Base-by-base conservation (phyloP, 2,888 invertebrate genomes). In the Cerastis rubricosa region DNA sequence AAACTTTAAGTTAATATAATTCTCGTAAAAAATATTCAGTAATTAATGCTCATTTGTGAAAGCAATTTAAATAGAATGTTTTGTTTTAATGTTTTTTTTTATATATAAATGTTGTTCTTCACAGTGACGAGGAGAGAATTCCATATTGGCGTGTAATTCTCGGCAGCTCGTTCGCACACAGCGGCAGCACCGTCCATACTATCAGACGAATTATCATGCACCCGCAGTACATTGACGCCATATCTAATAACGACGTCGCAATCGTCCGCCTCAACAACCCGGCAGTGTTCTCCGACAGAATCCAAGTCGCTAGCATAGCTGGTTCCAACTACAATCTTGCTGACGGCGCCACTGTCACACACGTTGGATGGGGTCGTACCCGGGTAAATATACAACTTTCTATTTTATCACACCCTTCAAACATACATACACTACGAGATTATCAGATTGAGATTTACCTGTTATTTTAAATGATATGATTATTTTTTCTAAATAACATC, bases 331-430 rank as follows among this genome's bases (percentile, higher is more conserved):
- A 72, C 49, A 54, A 74, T 29, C 59, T 80, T 8, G 43, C 59
- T 45, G 76, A 74, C 43, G 81, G 73, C 14, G 29, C 70, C 8
- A 1, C 57, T 14, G 76, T 82, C 25, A 74, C 71, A 1, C 40
- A 89, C 22, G 81, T 90, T 43, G 94, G 94, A 74, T 94, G 92
- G 92, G 94, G 94, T 11, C 7, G 76, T 4, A 87, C 90, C 14
- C 17, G 35, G 74, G 94, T 93, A 86, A 25, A 8, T 71, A 71
- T 57, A 2, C 11, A 47, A 49, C 54, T 14, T 54, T n/a, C 11
- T 29, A 22, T 54, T 17, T 57, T 17, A 57, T 9, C 65, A 63
- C 65, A 63, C 40, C 5, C 40, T 61, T 61, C 8, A 17, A 57
- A 14, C 11, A 57, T 22, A 25, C 25, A 14, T 0, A n/a, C 19